A percentile compares a stretch with the other conserved stretches of the same genome.
Evolutionary conservation across 2,888 invertebrate species (phyloP).

Genomic region (Nephrotoma appendiculata): DNA sequence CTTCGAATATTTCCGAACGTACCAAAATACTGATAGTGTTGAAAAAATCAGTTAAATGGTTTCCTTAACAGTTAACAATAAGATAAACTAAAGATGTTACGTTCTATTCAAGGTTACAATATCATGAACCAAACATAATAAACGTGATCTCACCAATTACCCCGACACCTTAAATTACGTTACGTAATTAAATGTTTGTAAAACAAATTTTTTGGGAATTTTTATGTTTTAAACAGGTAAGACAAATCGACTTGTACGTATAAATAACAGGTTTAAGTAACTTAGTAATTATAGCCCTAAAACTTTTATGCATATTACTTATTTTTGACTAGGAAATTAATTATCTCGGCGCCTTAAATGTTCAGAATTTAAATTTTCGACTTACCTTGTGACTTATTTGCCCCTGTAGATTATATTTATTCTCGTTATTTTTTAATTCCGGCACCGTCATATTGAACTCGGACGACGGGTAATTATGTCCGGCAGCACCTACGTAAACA

Average conservation of each 20-base stretch:
- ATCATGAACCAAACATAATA: too few relatives aligned
- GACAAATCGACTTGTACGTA: not conserved
- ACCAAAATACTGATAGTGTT: too few relatives aligned
- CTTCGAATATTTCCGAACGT: too few relatives aligned
- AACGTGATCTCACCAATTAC: too few relatives aligned
- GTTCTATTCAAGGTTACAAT: too few relatives aligned
- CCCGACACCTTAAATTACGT: too few relatives aligned
- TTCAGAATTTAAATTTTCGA: not conserved
- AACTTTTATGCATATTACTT: not conserved
- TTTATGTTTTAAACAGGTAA: too few relatives aligned
- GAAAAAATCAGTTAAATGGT: too few relatives aligned
- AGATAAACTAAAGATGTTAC: too few relatives aligned
- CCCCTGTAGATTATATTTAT: constrained; percentile 51
- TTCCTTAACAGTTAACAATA: too few relatives aligned
- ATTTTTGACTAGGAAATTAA: not conserved
- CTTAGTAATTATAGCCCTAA: not conserved
- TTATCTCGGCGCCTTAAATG: not conserved
- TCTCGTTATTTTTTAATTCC: constrained; percentile 32
- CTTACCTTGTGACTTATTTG: constrained; percentile 62
- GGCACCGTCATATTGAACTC: constrained; percentile 31
- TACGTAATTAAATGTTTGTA: too few relatives aligned
- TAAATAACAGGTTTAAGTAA: not conserved
- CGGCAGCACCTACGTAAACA: constrained; percentile 39
- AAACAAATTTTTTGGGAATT: too few relatives aligned
- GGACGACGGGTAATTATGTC: constrained; percentile 48